Evolutionary conservation across 2,888 invertebrate genomes (phyloP), one percentile per base, ranked within the genome.

Genomic region (Agrochola litura): DNA sequence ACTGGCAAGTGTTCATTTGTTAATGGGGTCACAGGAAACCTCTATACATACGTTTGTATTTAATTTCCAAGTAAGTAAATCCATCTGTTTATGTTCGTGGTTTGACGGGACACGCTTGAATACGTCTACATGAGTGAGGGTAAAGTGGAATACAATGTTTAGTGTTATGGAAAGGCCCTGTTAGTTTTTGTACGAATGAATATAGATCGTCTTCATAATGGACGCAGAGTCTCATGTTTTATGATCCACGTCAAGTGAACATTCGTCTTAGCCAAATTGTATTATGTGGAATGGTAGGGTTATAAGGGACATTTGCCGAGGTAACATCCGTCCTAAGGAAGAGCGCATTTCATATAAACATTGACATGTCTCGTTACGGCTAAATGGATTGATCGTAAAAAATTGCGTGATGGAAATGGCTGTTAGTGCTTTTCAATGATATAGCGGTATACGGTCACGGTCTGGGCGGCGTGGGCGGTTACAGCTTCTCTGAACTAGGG

Each of bases 261-360:
- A 91, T 93, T 92, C 91, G 88, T 94, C 92, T 91, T 89, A 90
- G 86, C 91, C 85, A 93, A 93, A 93, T 93, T 92, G 89, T 91
- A 91, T 91, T 93, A 93, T 90, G 91, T 89, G 89, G 86, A 84
- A 86, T 84, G 83, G 83, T 86, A 86, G 64, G 88, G 89, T 89
- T 89, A 91, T 66, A 54, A 81, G 87, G 83, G 83, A 89, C 90
- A 91, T 90, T 90, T 90, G 86, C 81, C 84, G 79, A 80, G 85
- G 77, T 79, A 81, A 70, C 75, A 77, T 82, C 64, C 82, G 65
- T 77, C 77, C 70, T 74, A 68, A 82, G 73, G 78, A 77, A 79
- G 77, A 78, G 77, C 58, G 78, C 78, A 82, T 86, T 82, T 81
- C 81, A 83, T 74, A 82, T 77, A 83, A 75, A 81, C 79, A 80